Percentiles rank a stretch among this genome's conserved stretches.
These are phyloP conservation scores for Threskiornis aethiopicus DNA, from an alignment of 2,797 vertebrate species.

Conservation along the genomic window DNA sequence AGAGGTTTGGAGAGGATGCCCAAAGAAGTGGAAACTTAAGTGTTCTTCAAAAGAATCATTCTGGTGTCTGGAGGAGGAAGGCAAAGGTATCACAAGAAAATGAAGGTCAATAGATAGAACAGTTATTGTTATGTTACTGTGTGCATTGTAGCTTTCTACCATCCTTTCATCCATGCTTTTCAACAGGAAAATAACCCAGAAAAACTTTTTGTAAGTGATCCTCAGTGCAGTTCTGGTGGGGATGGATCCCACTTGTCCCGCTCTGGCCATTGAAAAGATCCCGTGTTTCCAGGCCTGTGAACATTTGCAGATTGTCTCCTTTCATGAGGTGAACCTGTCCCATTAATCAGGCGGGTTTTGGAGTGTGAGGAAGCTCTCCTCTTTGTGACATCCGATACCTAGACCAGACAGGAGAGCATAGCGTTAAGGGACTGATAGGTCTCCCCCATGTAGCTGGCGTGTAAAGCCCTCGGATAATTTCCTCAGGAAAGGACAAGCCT, in stretches of 20 bases:
- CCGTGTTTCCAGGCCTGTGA: neutral
- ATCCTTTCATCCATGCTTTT: neutral
- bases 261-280: neutral
- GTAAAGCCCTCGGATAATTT: neutral
- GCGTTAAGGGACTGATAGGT: neutral
- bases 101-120: neutral
- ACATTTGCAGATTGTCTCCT: neutral
- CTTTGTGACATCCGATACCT: neutral
- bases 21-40: neutral
- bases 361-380: neutral
- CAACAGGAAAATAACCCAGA: neutral
- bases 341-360: neutral
- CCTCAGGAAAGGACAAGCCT: neutral
- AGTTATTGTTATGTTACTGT: neutral
- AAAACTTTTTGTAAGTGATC: neutral
- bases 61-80: neutral
- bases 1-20: neutral
- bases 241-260: neutral
- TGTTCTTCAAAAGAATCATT: neutral
- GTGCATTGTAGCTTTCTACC: neutral
- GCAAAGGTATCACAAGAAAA: neutral
- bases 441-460: neutral
- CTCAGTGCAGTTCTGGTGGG: neutral
- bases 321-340: neutral
- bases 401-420: neutral